Evolutionary conservation across 2,113 vertebrate species (phyloP).

Genomic region (Oryzias javanicus): DNA sequence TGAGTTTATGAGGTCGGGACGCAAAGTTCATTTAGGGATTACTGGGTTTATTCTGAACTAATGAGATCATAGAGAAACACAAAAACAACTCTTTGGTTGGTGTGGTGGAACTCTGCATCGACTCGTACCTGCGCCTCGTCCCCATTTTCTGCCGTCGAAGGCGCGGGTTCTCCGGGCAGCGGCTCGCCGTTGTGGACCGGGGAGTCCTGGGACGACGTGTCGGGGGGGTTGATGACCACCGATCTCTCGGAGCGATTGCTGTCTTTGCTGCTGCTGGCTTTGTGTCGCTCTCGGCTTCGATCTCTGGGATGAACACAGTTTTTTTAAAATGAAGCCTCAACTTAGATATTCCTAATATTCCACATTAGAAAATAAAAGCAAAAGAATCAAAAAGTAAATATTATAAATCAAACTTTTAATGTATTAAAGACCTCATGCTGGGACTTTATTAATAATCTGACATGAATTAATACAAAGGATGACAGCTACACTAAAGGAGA

Average conservation of each 20-base stretch:
- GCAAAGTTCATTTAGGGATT: constrained; percentile 36
- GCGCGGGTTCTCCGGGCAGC: constrained; percentile 81
- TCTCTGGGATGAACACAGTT: constrained; percentile 54
- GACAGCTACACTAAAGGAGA: background rate
- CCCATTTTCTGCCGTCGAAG: constrained; percentile 69
- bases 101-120: background rate
- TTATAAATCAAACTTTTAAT: too few species aligned
- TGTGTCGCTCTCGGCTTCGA: constrained; percentile 88
- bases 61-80: constrained; percentile 6
- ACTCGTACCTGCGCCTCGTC: constrained; percentile 83
- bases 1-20: constrained; percentile 41
- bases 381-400: too few species aligned
- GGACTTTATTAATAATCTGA: too few species aligned
- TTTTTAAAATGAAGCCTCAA: too few species aligned
- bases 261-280: constrained; percentile 84
- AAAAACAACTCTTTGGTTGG: background rate
- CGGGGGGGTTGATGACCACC: constrained; percentile 86
- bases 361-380: too few species aligned
- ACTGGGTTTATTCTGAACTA: constrained; percentile 28
- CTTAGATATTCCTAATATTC: too few species aligned
- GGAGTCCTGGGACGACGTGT: constrained; percentile 72
- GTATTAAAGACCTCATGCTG: too few species aligned
- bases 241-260: constrained; percentile 88
- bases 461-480: background rate
- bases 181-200: constrained; percentile 77